phyloP scores from a whole-genome alignment of 1,140 invertebrate species.

The Zelostemma sp. region DNA sequence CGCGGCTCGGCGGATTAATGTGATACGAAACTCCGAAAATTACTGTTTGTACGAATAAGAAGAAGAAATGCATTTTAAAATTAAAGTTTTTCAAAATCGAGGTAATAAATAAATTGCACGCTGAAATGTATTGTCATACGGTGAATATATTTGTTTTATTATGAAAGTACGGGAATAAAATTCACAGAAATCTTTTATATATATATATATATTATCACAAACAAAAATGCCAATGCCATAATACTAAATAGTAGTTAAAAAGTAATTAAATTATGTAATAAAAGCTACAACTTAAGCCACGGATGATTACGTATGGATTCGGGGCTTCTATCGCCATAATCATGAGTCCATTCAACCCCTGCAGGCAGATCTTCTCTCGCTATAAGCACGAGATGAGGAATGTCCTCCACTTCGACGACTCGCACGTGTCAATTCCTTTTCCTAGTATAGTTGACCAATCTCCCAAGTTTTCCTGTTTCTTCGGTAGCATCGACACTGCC shows the following conservation, averaged over 20 bases:
- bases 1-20: too few species aligned
- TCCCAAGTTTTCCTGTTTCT: slow-evolving; percentile 89
- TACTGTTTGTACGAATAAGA: too few species aligned
- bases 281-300: slow-evolving; percentile 86
- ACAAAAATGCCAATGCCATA: too few species aligned
- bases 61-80: too few species aligned
- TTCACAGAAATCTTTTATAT: too few species aligned
- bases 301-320: slow-evolving; percentile 91
- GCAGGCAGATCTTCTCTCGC: slow-evolving; percentile 88
- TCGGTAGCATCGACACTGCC: slow-evolving; percentile 95
- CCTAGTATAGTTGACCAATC: slow-evolving; percentile 96
- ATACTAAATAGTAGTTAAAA: slow-evolving; percentile 11
- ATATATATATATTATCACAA: too few species aligned
- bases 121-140: too few species aligned
- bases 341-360: slow-evolving; percentile 94
- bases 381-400: slow-evolving; percentile 89
- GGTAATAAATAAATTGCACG: too few species aligned
- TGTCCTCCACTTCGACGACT: slow-evolving; percentile 81
- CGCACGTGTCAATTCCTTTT: slow-evolving; percentile 93
- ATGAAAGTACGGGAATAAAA: too few species aligned
- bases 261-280: not conserved
- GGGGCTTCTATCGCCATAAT: slow-evolving; percentile 97
- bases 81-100: too few species aligned
- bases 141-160: too few species aligned
- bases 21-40: too few species aligned